Evolutionary conservation across 1,140 invertebrate genomes (phyloP).

Genomic region (Monomorium pharaonis): DNA sequence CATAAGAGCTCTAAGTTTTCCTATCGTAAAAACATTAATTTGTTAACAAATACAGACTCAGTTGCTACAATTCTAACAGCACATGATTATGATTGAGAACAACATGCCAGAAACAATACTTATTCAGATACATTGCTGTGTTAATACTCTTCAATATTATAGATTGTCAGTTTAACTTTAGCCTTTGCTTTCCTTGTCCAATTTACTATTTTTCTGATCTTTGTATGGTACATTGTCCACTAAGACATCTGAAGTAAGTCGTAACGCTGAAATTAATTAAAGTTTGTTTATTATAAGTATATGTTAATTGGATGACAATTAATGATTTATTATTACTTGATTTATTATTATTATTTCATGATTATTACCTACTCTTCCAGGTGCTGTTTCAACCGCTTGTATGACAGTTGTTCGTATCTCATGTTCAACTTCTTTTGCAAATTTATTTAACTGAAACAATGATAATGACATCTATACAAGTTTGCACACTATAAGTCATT

Average conservation of each 20-base stretch:
- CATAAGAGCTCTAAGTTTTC: no score
- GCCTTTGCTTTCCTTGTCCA: conserved; percentile 14
- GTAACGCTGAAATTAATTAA: conserved; percentile 82
- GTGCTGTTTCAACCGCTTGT: conserved; percentile 87
- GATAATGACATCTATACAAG: background rate
- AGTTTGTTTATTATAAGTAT: background rate
- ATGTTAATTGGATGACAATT: background rate
- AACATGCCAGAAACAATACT: no score
- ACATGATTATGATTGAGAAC: no score
- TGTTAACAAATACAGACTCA: no score
- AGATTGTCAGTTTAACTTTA: background rate
- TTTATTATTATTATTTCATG: no score
- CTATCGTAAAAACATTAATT: no score
- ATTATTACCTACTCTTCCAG: conserved; percentile 86
- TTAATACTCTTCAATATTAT: background rate
- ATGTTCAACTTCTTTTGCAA: conserved; percentile 87
- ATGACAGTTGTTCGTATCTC: conserved; percentile 88
- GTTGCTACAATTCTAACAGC: no score
- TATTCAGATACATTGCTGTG: background rate
- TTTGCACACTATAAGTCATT: no score
- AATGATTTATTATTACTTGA: background rate
- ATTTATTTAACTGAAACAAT: conserved; percentile 87
- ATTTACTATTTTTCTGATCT: conserved; percentile 70
- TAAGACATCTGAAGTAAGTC: conserved; percentile 86
- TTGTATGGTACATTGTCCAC: conserved; percentile 86